phyloP scores from a whole-genome alignment of 2,888 invertebrate genomes.

The Acanthopleura granulata region DNA sequence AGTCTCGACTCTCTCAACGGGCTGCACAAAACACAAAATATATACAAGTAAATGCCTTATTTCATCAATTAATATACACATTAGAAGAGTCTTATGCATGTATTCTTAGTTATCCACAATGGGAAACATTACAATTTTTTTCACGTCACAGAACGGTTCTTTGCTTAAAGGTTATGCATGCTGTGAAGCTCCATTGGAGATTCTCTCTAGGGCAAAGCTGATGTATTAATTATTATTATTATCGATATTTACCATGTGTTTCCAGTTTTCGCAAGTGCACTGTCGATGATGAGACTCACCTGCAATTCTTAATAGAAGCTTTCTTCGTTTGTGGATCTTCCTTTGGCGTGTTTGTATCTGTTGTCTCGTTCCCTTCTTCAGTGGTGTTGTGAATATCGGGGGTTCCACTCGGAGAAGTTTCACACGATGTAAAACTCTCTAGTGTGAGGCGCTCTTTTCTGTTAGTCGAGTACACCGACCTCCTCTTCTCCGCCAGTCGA shows the following conservation, averaged over 20 bases:
- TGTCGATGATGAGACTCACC: not conserved
- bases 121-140: too few relatives aligned
- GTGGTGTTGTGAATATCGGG: not conserved
- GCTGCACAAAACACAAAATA: conserved; percentile 25
- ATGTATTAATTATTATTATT: too few relatives aligned
- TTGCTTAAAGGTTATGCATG: too few relatives aligned
- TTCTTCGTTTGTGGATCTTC: not conserved
- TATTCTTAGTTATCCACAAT: too few relatives aligned
- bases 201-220: too few relatives aligned
- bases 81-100: too few relatives aligned
- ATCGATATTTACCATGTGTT: too few relatives aligned
- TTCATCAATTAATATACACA: too few relatives aligned
- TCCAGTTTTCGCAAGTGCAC: too few relatives aligned
- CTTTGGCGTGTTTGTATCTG: not conserved
- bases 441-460: conserved; percentile 8
- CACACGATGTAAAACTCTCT: conserved; percentile 11
- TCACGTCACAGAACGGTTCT: too few relatives aligned
- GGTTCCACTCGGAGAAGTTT: not conserved
- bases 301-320: not conserved
- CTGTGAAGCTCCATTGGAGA: too few relatives aligned
- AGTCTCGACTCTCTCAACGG: conserved; percentile 37
- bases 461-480: conserved; percentile 7
- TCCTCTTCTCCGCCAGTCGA: conserved; percentile 16
- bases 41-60: not conserved
- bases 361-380: not conserved